A percentile compares a stretch with the other conserved stretches of the same genome.
Conservation (phyloP, 2,113 vertebrate species). For the Thamnophis sirtalis region DNA sequence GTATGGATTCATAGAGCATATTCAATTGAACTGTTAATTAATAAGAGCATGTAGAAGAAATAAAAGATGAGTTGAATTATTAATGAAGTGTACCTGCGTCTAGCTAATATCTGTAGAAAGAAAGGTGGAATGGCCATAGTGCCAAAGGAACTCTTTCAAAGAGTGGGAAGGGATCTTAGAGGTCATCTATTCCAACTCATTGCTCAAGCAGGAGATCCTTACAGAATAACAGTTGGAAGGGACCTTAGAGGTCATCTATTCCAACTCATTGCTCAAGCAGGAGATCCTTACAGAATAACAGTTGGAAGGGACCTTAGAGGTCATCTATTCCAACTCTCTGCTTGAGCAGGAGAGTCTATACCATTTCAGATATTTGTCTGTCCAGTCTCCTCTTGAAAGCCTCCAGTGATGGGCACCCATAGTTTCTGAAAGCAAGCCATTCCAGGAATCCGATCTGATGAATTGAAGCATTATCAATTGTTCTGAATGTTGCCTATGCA, state of each 20-base stretch:
- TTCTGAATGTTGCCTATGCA: neutral
- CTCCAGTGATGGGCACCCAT: neutral
- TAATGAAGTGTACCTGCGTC: neutral
- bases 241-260: too few species aligned
- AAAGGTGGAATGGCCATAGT: neutral
- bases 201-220: neutral
- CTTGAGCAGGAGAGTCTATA: neutral
- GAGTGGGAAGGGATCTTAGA: neutral
- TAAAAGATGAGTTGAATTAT: neutral
- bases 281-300: too few species aligned
- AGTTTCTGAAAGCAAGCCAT: neutral
- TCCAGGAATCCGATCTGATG: neutral
- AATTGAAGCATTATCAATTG: neutral
- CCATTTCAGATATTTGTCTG: neutral
- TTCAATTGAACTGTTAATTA: neutral
- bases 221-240: too few species aligned
- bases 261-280: too few species aligned
- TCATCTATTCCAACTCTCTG: neutral
- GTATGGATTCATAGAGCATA: neutral
- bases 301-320: too few species aligned
- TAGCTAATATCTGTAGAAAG: neutral
- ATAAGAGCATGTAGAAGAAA: neutral
- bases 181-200: neutral
- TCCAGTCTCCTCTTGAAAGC: too few species aligned
- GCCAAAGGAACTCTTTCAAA: neutral